These are phyloP conservation scores for Ennomos erosarius DNA, from an alignment of 2,888 invertebrate species.

Conservation along the genomic window DNA sequence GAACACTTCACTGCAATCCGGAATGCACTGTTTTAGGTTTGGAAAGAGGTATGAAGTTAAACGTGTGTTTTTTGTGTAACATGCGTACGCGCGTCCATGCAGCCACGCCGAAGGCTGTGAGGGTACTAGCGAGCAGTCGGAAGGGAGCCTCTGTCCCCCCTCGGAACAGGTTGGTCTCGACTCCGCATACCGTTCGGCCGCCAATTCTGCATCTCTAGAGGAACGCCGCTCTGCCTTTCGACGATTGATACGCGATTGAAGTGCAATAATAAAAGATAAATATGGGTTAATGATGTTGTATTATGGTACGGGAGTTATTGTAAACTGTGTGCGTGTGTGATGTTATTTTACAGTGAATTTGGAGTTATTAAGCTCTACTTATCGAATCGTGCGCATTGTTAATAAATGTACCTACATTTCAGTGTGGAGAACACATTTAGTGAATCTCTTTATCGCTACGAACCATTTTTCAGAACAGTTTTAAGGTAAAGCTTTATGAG, in stretches of 20 bases:
- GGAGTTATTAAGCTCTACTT: slow-evolving; percentile 1
- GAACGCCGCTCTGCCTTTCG: slow-evolving; percentile 53
- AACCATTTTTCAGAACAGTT: too few species aligned
- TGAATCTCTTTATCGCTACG: too few species aligned
- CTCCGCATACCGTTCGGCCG: slow-evolving; percentile 72
- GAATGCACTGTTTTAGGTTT: slow-evolving; percentile 58
- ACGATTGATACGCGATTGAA: slow-evolving; percentile 68
- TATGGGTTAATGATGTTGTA: slow-evolving; percentile 44
- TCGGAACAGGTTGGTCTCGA: slow-evolving; percentile 75
- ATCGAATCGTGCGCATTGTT: too few species aligned
- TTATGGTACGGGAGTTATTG: slow-evolving; percentile 37
- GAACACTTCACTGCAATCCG: slow-evolving; percentile 80
- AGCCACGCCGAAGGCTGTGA: slow-evolving; percentile 61
- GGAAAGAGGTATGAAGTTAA: slow-evolving; percentile 31
- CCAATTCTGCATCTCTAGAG: slow-evolving; percentile 72
- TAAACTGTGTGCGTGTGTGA: slow-evolving; percentile 9
- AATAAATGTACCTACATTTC: too few species aligned
- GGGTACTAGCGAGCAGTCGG: slow-evolving; percentile 60
- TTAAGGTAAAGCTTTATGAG: too few species aligned
- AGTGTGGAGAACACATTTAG: not conserved
- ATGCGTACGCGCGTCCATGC: slow-evolving; percentile 57
- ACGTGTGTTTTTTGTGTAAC: slow-evolving; percentile 36
- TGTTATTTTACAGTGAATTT: not conserved
- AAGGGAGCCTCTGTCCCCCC: slow-evolving; percentile 54
- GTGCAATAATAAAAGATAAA: slow-evolving; percentile 63